Percentiles rank a stretch among this genome's conserved stretches.
Evolutionary conservation across 2,888 invertebrate species (phyloP).

Genomic region (Apotomis turbidana): DNA sequence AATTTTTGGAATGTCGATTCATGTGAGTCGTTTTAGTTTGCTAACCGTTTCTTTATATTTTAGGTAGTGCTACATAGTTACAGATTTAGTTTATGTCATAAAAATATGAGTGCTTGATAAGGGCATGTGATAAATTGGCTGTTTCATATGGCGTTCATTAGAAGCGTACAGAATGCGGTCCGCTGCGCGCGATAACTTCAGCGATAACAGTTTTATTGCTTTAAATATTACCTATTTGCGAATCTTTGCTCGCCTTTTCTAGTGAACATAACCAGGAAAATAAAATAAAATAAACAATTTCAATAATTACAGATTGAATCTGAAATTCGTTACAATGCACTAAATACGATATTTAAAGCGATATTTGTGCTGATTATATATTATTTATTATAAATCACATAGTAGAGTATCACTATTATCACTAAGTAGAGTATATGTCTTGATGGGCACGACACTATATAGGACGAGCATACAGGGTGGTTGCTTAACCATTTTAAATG

Average conservation of each 20-base stretch:
- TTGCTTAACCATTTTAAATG: slow-evolving; percentile 17
- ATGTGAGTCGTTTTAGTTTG: slow-evolving; percentile 9
- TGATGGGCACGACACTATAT: slow-evolving; percentile 1
- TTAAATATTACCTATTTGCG: slow-evolving; percentile 80
- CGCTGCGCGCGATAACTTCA: slow-evolving; percentile 78
- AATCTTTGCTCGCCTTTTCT: slow-evolving; percentile 64
- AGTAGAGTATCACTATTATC: too few species aligned
- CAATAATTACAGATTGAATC: slow-evolving; percentile 2
- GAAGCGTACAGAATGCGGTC: slow-evolving; percentile 80
- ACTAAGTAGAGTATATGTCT: slow-evolving; percentile 26
- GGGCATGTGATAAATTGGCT: slow-evolving; percentile 82
- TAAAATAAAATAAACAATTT: slow-evolving; percentile 48
- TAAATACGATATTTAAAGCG: background rate
- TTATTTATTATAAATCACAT: background rate
- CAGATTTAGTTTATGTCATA: slow-evolving; percentile 52
- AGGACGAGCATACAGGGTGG: slow-evolving; percentile 20
- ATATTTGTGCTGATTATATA: too few species aligned
- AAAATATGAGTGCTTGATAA: slow-evolving; percentile 80
- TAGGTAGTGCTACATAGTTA: slow-evolving; percentile 34
- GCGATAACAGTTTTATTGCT: slow-evolving; percentile 80
- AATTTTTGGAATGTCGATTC: slow-evolving; percentile 52
- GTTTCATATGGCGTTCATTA: slow-evolving; percentile 84
- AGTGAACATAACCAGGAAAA: slow-evolving; percentile 52
- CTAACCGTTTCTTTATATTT: slow-evolving; percentile 58
- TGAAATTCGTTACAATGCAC: background rate